phyloP scores from a whole-genome alignment of 2,888 invertebrate species.

The Archips crataeganus region DNA sequence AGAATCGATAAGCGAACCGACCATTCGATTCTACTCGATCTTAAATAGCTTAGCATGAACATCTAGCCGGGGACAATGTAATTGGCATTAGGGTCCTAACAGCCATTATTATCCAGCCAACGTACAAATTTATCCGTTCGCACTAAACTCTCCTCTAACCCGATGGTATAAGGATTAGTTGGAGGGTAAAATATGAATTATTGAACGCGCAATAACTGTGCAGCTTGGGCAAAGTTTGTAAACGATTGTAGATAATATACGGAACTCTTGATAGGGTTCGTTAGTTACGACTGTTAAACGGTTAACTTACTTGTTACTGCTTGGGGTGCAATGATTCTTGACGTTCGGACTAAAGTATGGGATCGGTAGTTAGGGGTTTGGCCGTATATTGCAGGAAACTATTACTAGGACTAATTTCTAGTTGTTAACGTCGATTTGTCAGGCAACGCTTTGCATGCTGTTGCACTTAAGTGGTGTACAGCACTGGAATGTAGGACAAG shows the following conservation, averaged over 20 bases:
- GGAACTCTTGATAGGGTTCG: slow-evolving; percentile 53
- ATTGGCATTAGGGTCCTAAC: slow-evolving; percentile 61
- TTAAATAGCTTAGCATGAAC: slow-evolving; percentile 60
- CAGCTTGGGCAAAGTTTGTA: slow-evolving; percentile 55
- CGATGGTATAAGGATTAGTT: slow-evolving; percentile 56
- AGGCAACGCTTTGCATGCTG: neutral
- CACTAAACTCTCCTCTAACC: slow-evolving; percentile 62
- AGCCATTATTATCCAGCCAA: slow-evolving; percentile 39
- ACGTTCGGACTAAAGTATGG: slow-evolving; percentile 24
- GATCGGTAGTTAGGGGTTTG: slow-evolving; percentile 16
- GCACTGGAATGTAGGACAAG: neutral
- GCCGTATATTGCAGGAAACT: slow-evolving; percentile 5
- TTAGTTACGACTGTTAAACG: slow-evolving; percentile 37
- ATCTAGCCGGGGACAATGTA: slow-evolving; percentile 64
- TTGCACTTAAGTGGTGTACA: neutral
- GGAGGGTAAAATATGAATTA: slow-evolving; percentile 54
- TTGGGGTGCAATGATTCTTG: slow-evolving; percentile 30
- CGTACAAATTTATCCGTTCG: slow-evolving; percentile 31
- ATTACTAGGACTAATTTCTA: neutral
- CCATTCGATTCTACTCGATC: slow-evolving; percentile 25
- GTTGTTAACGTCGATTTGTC: slow-evolving; percentile 4
- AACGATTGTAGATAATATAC: slow-evolving; percentile 66
- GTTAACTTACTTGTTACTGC: slow-evolving; percentile 26
- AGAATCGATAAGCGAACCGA: slow-evolving; percentile 39
- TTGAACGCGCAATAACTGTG: slow-evolving; percentile 58